Evolutionary conservation across 2,797 vertebrate genomes (phyloP).

Genomic region (Hoplostethus atlanticus): DNA sequence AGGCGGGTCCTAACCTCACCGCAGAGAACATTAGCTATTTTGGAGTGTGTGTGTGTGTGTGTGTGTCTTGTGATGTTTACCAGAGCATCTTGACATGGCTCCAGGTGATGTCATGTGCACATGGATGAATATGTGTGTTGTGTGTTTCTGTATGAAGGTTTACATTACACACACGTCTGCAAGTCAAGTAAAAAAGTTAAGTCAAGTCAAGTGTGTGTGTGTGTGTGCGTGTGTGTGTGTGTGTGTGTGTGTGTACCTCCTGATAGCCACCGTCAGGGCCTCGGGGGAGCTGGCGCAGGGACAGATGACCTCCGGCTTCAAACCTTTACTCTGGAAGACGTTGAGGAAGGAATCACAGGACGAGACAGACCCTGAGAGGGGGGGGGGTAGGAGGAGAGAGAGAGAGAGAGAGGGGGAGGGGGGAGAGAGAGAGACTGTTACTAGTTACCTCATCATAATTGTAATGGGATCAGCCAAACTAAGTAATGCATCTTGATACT

Average conservation of each 20-base stretch:
- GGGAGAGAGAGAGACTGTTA: background rate
- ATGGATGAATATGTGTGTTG: slow-evolving; percentile 5
- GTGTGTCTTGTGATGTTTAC: background rate
- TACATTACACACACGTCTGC: no score
- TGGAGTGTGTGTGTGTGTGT: slow-evolving; percentile 1
- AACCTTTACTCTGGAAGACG: slow-evolving; percentile 98
- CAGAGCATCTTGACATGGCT: background rate
- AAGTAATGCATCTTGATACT: no score
- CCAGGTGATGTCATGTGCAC: background rate
- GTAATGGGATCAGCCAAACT: no score
- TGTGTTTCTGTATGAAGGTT: no score
- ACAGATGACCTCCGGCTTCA: slow-evolving; percentile 92
- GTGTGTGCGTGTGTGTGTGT: slow-evolving; percentile 16
- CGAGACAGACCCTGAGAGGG: slow-evolving; percentile 92
- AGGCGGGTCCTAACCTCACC: no score
- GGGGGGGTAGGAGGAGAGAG: background rate
- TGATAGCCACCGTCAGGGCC: slow-evolving; percentile 95
- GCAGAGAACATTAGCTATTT: no score
- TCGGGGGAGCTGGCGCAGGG: slow-evolving; percentile 85
- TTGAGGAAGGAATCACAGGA: slow-evolving; percentile 98
- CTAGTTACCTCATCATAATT: no score
- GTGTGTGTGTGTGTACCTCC: slow-evolving; percentile 83
- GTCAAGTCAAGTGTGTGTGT: no score
- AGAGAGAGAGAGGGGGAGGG: background rate
- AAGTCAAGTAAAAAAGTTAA: no score